phyloP scores from a whole-genome alignment of 2,113 vertebrate species.

The Chrysochloris asiatica region DNA sequence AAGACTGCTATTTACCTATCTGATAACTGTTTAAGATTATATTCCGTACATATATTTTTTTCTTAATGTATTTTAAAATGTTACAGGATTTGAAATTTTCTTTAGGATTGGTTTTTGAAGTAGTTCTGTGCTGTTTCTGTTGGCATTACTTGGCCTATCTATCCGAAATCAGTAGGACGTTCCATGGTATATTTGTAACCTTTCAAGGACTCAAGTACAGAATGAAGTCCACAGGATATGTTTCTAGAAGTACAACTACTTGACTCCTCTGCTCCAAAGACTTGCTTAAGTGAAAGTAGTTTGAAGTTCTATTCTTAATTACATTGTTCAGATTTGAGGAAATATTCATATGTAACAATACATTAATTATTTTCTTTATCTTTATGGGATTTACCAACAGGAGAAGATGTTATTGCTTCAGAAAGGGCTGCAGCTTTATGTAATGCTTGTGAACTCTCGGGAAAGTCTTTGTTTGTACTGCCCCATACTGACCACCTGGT shows the following conservation, averaged over 20 bases:
- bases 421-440: slow-evolving; percentile 95
- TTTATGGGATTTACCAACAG: slow-evolving; percentile 77
- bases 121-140: background rate
- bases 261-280: background rate
- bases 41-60: background rate
- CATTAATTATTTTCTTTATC: background rate
- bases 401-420: slow-evolving; percentile 96
- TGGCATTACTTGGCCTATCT: background rate
- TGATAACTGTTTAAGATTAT: slow-evolving; percentile 6
- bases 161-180: background rate
- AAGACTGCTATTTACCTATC: background rate
- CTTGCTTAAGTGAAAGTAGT: background rate
- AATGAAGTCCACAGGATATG: background rate
- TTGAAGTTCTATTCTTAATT: background rate
- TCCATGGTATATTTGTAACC: background rate
- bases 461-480: slow-evolving; percentile 96
- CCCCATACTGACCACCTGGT: slow-evolving; percentile 98
- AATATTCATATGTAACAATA: background rate
- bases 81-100: background rate
- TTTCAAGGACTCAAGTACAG: background rate
- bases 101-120: background rate
- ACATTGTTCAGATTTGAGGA: background rate
- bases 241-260: background rate
- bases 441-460: slow-evolving; percentile 95
- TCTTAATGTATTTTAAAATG: background rate